These are phyloP conservation scores for Ceuthmochares aereus DNA, from an alignment of 2,113 vertebrate genomes.

Conservation along the genomic window DNA sequence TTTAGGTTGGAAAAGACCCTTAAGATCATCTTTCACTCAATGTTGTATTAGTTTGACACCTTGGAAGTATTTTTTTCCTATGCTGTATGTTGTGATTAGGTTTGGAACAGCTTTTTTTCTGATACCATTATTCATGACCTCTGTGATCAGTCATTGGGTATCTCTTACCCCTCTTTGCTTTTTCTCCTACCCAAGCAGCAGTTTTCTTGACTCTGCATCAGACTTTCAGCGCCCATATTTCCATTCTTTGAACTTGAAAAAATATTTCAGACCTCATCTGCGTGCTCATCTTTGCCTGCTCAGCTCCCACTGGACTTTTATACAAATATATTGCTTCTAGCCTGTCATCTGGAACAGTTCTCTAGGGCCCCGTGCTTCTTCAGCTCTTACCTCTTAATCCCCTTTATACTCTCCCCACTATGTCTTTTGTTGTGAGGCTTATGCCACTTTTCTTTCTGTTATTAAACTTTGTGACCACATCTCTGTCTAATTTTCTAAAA, in stretches of 20 bases:
- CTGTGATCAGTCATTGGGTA: neutral
- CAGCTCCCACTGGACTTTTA: neutral
- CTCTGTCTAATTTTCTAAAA: neutral
- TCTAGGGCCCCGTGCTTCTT: neutral
- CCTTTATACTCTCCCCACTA: neutral
- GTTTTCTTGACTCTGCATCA: neutral
- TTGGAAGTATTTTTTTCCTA: neutral
- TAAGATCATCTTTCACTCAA: neutral
- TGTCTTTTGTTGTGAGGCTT: neutral
- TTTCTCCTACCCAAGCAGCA: neutral
- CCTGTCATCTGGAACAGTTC: neutral
- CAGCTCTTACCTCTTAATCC: neutral
- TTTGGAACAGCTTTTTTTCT: neutral
- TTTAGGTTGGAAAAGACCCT: too few species aligned
- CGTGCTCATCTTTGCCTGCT: neutral
- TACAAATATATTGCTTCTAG: neutral
- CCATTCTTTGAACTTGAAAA: neutral
- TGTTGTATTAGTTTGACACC: neutral
- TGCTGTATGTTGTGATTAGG: neutral
- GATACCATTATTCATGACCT: neutral
- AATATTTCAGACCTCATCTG: neutral
- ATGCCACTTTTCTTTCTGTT: neutral
- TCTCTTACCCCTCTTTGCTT: neutral
- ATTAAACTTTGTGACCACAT: neutral
- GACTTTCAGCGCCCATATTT: neutral